Base-by-base conservation (phyloP, 2,113 vertebrate species). In the Grammomys dolichurus region DNA sequence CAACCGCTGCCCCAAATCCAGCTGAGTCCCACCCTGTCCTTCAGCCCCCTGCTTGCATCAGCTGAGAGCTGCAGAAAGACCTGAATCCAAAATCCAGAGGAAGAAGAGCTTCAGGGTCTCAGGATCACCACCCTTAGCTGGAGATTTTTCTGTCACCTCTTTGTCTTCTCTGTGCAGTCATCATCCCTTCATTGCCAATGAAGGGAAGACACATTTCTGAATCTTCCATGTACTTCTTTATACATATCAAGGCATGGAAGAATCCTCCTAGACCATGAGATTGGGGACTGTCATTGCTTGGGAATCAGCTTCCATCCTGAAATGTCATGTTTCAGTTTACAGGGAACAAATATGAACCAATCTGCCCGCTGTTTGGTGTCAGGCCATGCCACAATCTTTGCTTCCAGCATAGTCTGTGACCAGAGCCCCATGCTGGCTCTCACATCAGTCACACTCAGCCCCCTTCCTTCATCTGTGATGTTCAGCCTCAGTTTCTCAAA, bases 401-500 rank as follows among this genome's bases (percentile, higher is more conserved):
- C 67, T 46, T 76, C 88, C 48, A 40, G 22, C 3, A 14, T n/a
- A 9, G 10, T 65, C 87, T 40, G n/a, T 26, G 43, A n/a, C 7
- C 24, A 28, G 77, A 40, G 1, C 28, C 86, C 26, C 69, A 7
- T 0, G 16, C 4, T 89, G 19, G 40, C 81, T 77, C 75, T 81
- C 54, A 13, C 7, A 11, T 65, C 63, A 76, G 84, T 48, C 67
- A 24, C 36, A 28, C 20, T 31, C 5, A 17, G 36, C 17, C 65
- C 69, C 56, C 43, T 40, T 63, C 56, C 24, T 63, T 81, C 43
- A 60, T 17, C 88, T 58, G 19, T 3, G 12, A 70, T 78, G 43
- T 60, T 81, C 77, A 56, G 54, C 46, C 54, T 75, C 60, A 17
- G 0, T 69, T 95, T 87, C 56, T 96, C 86, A 70, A 94, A 91